These are phyloP conservation scores for Vanessa atalanta DNA, from an alignment of 1,140 invertebrate species.

Conservation along the genomic window DNA sequence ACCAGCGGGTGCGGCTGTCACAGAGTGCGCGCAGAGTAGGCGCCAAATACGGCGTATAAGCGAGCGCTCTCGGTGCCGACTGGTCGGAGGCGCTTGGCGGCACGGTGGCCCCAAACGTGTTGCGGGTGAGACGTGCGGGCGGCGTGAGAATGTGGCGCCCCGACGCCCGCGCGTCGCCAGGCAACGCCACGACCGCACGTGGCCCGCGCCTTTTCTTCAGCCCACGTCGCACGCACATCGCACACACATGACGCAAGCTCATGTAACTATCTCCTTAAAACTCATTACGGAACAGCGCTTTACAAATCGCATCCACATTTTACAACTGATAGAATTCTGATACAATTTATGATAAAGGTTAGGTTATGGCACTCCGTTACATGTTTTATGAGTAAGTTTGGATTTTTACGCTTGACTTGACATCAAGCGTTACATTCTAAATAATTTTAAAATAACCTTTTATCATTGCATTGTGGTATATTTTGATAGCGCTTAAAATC, in stretches of 20 bases:
- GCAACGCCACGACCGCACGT: slow-evolving; percentile 46
- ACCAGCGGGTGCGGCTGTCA: slow-evolving; percentile 33
- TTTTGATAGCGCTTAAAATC: too few relatives aligned
- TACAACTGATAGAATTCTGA: not conserved
- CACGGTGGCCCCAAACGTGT: slow-evolving; percentile 17
- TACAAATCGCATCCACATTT: not conserved
- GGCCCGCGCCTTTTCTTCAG: slow-evolving; percentile 23
- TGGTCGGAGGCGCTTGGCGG: slow-evolving; percentile 12
- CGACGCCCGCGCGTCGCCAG: slow-evolving; percentile 45
- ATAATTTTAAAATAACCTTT: too few relatives aligned
- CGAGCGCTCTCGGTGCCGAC: slow-evolving; percentile 25
- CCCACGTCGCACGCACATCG: slow-evolving; percentile 16
- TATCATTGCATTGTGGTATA: too few relatives aligned
- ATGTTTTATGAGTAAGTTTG: not conserved
- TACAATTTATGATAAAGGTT: not conserved
- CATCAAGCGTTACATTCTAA: too few relatives aligned
- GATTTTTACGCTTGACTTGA: too few relatives aligned
- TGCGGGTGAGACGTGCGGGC: slow-evolving; percentile 29
- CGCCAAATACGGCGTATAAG: slow-evolving; percentile 16
- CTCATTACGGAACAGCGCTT: not conserved
- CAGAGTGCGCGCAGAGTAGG: slow-evolving; percentile 19
- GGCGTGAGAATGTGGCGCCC: slow-evolving; percentile 39
- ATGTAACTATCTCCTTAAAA: not conserved
- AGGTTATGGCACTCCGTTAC: not conserved
- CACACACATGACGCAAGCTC: slow-evolving; percentile 6